These are phyloP conservation scores for Clarias gariepinus DNA, from an alignment of 2,113 vertebrate species.

Conservation along the genomic window DNA sequence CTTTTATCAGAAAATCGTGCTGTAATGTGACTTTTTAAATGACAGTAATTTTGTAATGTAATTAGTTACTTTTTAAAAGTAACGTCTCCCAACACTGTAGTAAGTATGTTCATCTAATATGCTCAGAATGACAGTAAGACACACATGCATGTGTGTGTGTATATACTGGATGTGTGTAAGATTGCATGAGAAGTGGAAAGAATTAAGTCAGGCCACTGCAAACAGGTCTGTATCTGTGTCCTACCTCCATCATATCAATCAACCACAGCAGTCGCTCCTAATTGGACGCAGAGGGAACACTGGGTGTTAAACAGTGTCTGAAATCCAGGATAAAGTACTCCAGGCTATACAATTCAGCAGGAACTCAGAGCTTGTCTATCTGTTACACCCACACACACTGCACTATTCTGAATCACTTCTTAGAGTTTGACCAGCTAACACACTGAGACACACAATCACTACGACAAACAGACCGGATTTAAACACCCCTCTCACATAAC, in stretches of 20 bases:
- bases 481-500: neutral
- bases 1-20: too few relatives aligned
- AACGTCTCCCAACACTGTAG: too few relatives aligned
- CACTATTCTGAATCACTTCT: conserved; percentile 26
- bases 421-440: conserved; percentile 10
- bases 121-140: neutral
- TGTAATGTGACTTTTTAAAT: too few relatives aligned
- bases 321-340: conserved; percentile 26
- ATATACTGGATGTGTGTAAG: neutral
- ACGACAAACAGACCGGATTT: neutral
- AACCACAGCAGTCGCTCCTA: conserved; percentile 97
- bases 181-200: neutral
- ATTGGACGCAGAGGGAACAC: conserved; percentile 40
- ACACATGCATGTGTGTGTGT: neutral
- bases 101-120: neutral
- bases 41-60: too few relatives aligned
- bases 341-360: conserved; percentile 26
- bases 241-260: conserved; percentile 99
- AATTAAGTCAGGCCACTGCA: conserved; percentile 30
- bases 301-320: conserved; percentile 33
- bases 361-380: conserved; percentile 33
- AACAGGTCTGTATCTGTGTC: conserved; percentile 53
- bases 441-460: neutral
- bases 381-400: conserved; percentile 23
- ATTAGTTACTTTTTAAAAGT: too few relatives aligned